Conservation (phyloP, 2,888 invertebrate genomes). For the Phrixothrix hirtus region DNA sequence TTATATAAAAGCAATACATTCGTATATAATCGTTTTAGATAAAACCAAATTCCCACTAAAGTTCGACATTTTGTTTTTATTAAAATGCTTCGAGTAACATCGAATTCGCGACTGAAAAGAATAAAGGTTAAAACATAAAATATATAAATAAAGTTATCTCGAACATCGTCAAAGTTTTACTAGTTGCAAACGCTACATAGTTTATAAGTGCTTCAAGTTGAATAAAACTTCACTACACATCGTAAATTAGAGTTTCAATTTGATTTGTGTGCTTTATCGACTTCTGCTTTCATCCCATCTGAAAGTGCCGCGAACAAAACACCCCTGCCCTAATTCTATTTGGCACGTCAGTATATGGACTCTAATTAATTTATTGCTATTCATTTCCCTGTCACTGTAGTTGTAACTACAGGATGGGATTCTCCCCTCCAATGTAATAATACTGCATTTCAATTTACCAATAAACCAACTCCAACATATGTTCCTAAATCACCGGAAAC, state of each 20-base stretch:
- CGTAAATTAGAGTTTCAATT: slow-evolving; percentile 26
- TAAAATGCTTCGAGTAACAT: no score
- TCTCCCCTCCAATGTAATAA: slow-evolving; percentile 16
- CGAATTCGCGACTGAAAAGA: no score
- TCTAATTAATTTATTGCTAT: slow-evolving; percentile 53
- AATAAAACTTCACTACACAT: slow-evolving; percentile 23
- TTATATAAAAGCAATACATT: slow-evolving; percentile 27
- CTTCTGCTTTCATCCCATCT: slow-evolving; percentile 27
- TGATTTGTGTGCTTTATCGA: slow-evolving; percentile 35
- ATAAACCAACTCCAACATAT: slow-evolving; percentile 11
- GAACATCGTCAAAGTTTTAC: no score
- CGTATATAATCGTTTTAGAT: background rate
- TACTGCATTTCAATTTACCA: slow-evolving; percentile 20
- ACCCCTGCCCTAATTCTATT: slow-evolving; percentile 40
- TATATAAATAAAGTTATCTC: no score
- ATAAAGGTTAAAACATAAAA: no score
- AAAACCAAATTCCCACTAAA: background rate
- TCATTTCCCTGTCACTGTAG: slow-evolving; percentile 43
- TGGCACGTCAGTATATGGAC: slow-evolving; percentile 46
- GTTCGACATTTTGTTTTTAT: no score
- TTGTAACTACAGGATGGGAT: slow-evolving; percentile 22
- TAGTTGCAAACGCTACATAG: background rate
- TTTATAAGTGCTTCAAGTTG: slow-evolving; percentile 3
- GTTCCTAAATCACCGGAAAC: background rate
- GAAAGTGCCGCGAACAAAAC: slow-evolving; percentile 35